Conservation (phyloP, 2,888 invertebrate genomes). For the Mesochorus sp. region DNA sequence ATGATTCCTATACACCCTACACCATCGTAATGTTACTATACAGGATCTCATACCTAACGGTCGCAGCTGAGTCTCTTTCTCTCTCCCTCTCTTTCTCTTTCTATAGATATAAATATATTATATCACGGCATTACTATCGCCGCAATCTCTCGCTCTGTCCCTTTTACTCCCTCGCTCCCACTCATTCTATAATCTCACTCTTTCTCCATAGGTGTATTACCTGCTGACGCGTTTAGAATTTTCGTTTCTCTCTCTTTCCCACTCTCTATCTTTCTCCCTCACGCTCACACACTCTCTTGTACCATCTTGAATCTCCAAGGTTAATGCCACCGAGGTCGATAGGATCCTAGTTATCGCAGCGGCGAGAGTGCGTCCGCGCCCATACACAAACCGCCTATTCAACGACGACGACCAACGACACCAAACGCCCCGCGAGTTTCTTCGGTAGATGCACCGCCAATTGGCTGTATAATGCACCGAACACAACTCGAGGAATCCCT, state of each 20-base stretch:
- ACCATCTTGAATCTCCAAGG: conserved; percentile 69
- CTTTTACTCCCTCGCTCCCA: conserved; percentile 24
- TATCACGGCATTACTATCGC: conserved; percentile 34
- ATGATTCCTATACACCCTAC: conserved; percentile 22
- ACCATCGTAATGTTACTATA: conserved; percentile 33
- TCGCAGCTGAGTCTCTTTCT: conserved; percentile 60
- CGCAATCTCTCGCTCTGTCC: conserved; percentile 33
- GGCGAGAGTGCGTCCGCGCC: conserved; percentile 52
- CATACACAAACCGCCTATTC: conserved; percentile 30
- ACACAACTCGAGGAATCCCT: conserved; percentile 16
- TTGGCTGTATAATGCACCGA: not conserved
- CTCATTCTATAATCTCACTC: conserved; percentile 13
- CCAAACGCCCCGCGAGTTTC: conserved; percentile 17
- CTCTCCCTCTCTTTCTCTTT: conserved; percentile 3
- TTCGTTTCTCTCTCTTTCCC: conserved; percentile 7
- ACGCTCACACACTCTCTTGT: conserved; percentile 5
- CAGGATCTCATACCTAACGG: conserved; percentile 74
- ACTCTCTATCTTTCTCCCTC: conserved; percentile 1
- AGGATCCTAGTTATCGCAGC: conserved; percentile 61
- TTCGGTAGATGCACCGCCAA: conserved; percentile 1
- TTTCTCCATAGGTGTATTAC: conserved; percentile 41
- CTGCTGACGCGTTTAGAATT: conserved; percentile 47
- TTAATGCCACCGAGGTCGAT: conserved; percentile 72
- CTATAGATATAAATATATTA: not conserved
- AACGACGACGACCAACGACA: conserved; percentile 32